These are phyloP conservation scores for Pavo muticus DNA, from an alignment of 2,113 vertebrate species.

Conservation along the genomic window DNA sequence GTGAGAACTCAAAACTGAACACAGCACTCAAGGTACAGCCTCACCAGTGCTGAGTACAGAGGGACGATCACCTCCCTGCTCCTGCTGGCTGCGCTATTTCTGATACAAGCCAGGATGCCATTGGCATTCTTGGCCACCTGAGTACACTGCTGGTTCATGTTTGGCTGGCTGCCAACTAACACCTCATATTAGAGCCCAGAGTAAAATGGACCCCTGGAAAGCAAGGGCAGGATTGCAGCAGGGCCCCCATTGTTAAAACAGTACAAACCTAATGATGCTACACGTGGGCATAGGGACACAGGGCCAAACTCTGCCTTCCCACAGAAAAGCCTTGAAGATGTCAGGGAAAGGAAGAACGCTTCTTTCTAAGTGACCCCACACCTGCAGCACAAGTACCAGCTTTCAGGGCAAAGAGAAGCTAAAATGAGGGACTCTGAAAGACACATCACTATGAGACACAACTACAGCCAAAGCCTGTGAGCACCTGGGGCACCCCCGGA, in stretches of 20 bases:
- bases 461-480: neutral
- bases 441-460: neutral
- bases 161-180: too few relatives aligned
- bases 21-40: too few relatives aligned
- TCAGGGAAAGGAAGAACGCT: neutral
- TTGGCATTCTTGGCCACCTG: too few relatives aligned
- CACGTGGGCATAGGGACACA: neutral
- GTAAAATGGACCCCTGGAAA: neutral
- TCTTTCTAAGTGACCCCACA: neutral
- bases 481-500: neutral
- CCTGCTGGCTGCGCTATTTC: too few relatives aligned
- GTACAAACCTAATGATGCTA: neutral
- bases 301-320: neutral
- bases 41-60: too few relatives aligned
- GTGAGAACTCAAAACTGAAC: too few relatives aligned
- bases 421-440: neutral
- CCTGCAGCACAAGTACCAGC: neutral
- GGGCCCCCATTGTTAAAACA: neutral
- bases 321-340: neutral
- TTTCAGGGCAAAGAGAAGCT: neutral
- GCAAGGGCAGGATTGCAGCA: neutral
- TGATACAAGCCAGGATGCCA: too few relatives aligned
- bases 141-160: too few relatives aligned
- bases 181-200: neutral
- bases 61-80: too few relatives aligned